phyloP scores from a whole-genome alignment of 2,797 vertebrate species.

The Danionella dracula region DNA sequence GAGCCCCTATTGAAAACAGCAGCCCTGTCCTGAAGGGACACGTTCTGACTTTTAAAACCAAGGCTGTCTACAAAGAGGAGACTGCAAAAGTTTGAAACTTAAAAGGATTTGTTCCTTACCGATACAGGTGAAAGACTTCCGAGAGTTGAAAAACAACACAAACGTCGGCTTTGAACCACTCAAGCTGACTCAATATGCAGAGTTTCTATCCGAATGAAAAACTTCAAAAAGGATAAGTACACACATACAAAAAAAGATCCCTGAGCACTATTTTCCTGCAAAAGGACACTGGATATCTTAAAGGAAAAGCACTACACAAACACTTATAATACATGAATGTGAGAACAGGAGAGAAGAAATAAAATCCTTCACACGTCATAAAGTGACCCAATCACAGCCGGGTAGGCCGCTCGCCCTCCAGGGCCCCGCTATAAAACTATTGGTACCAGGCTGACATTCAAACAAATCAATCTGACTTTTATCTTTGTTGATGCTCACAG shows the following conservation, averaged over 20 bases:
- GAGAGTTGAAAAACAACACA: constrained; percentile 19
- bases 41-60: constrained; percentile 39
- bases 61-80: constrained; percentile 18
- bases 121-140: constrained; percentile 26
- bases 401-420: neutral
- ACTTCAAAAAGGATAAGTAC: neutral
- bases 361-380: constrained; percentile 35
- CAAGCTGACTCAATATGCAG: constrained; percentile 25
- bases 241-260: neutral
- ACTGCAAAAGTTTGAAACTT: constrained; percentile 20
- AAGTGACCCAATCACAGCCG: constrained; percentile 30
- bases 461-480: constrained; percentile 57
- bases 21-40: constrained; percentile 43
- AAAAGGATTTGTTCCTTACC: constrained; percentile 22
- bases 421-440: neutral
- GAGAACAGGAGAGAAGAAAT: constrained; percentile 1
- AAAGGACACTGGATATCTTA: constrained; percentile 3
- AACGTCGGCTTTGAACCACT: constrained; percentile 14
- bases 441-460: constrained; percentile 59
- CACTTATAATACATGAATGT: constrained; percentile 25
- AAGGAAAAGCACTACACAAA: constrained; percentile 36
- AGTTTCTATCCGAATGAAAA: constrained; percentile 22
- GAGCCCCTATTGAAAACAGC: constrained; percentile 49
- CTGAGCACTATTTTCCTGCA: neutral
- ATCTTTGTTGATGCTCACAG: constrained; percentile 50